These are phyloP conservation scores for Ochropleura leucogaster DNA, from an alignment of 2,888 invertebrate genomes.

Conservation along the genomic window DNA sequence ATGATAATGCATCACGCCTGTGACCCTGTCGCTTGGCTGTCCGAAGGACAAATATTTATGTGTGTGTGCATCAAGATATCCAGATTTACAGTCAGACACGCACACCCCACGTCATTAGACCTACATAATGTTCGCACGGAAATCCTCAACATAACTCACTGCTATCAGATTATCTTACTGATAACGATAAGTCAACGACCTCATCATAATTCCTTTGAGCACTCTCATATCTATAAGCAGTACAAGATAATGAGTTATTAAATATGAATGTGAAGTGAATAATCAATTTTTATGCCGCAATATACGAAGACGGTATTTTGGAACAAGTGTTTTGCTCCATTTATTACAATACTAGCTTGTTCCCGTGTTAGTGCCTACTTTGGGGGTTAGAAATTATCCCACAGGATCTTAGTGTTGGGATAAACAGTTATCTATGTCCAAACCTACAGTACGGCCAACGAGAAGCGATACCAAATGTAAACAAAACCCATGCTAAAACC, in stretches of 20 bases:
- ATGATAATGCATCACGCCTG: too few relatives aligned
- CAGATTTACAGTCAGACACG: slow-evolving; percentile 32
- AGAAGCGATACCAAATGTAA: too few relatives aligned
- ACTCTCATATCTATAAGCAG: slow-evolving; percentile 7
- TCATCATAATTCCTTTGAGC: slow-evolving; percentile 40
- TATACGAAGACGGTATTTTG: slow-evolving; percentile 7
- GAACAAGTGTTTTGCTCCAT: background rate
- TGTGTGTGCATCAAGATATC: background rate
- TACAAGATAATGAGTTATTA: slow-evolving; percentile 11
- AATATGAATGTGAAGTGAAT: slow-evolving; percentile 29
- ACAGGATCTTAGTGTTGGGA: background rate
- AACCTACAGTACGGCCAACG: too few relatives aligned
- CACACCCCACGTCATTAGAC: slow-evolving; percentile 35
- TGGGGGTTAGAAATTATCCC: background rate
- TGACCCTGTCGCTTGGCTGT: too few relatives aligned
- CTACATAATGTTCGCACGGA: slow-evolving; percentile 46
- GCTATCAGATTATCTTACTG: slow-evolving; percentile 54
- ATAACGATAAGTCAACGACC: slow-evolving; percentile 62
- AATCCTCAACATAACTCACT: slow-evolving; percentile 50
- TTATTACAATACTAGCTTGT: background rate
- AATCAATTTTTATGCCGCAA: slow-evolving; percentile 11
- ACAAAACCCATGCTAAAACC: too few relatives aligned
- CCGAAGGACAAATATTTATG: too few relatives aligned
- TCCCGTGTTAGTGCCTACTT: rapidly evolving
- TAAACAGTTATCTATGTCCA: background rate